These are phyloP conservation scores for Zaprionus lineosus DNA, from an alignment of 2,888 invertebrate genomes.

Conservation along the genomic window DNA sequence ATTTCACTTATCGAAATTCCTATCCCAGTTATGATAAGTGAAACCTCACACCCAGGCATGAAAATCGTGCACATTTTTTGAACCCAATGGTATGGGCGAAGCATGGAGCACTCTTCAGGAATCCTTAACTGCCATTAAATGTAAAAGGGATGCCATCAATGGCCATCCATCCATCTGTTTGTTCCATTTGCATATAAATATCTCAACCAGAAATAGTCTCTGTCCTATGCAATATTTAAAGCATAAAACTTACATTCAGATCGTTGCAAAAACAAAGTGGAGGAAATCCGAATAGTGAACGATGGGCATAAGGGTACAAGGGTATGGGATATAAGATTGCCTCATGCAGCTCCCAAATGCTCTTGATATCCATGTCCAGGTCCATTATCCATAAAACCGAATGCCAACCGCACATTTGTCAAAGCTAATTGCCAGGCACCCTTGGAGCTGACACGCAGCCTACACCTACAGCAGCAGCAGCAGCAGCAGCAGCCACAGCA, in stretches of 20 bases:
- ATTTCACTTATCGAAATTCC: too few relatives aligned
- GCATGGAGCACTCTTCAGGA: too few relatives aligned
- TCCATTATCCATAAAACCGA: slow-evolving; percentile 68
- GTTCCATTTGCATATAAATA: slow-evolving; percentile 25
- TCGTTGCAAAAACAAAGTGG: not conserved
- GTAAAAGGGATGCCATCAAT: slow-evolving; percentile 2
- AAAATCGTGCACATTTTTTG: too few relatives aligned
- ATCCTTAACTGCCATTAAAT: too few relatives aligned
- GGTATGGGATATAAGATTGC: not conserved
- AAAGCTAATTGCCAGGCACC: slow-evolving; percentile 69
- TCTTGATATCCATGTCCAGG: slow-evolving; percentile 36
- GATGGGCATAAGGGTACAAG: not conserved
- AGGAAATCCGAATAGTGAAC: not conserved
- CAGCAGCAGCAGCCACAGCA: slow-evolving; percentile 22
- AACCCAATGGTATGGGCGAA: too few relatives aligned
- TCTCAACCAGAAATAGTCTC: slow-evolving; percentile 3
- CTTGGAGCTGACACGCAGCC: slow-evolving; percentile 61
- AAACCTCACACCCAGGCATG: too few relatives aligned
- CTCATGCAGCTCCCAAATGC: slow-evolving; percentile 5
- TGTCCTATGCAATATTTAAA: slow-evolving; percentile 25
- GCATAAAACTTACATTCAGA: slow-evolving; percentile 13
- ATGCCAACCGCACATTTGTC: slow-evolving; percentile 66
- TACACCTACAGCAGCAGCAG: slow-evolving; percentile 19
- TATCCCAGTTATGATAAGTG: too few relatives aligned
- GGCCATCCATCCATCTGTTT: slow-evolving; percentile 5